Conservation (phyloP, 2,113 vertebrate species). For the Mixornis gularis region DNA sequence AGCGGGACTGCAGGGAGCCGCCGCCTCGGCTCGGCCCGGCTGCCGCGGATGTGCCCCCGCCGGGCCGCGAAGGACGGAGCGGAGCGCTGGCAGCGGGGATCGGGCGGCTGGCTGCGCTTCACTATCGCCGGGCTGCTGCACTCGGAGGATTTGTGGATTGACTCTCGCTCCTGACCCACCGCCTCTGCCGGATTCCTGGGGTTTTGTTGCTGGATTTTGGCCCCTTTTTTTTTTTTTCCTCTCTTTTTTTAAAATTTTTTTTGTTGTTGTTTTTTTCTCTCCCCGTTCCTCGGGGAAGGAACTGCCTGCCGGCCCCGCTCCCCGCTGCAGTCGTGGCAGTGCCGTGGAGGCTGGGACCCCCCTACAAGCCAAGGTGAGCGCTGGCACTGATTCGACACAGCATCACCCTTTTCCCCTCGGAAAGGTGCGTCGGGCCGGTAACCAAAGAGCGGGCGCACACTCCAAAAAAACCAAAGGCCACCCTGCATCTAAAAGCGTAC, state of each 20-base stretch:
- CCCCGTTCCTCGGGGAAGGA: background rate
- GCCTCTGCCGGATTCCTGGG: background rate
- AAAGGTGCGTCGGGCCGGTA: background rate
- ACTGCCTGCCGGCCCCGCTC: background rate
- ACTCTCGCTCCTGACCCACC: background rate
- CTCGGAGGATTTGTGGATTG: constrained; percentile 20
- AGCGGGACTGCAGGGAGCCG: background rate
- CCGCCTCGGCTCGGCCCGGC: background rate
- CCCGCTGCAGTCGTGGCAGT: constrained; percentile 6
- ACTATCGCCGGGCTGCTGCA: background rate
- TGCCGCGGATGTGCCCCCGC: background rate
- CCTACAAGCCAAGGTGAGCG: constrained; percentile 49
- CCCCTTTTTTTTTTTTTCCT: background rate
- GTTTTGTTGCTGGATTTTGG: background rate
- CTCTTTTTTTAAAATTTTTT: no score
- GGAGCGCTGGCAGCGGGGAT: background rate
- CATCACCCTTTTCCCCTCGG: background rate
- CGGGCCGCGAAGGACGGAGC: constrained; percentile 13
- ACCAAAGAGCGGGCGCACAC: background rate
- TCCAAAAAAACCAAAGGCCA: background rate
- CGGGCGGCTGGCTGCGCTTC: constrained; percentile 13
- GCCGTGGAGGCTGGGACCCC: background rate
- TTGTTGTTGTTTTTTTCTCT: background rate
- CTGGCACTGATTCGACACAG: constrained; percentile 1
- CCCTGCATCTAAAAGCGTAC: constrained; percentile 8